Evolutionary conservation across 92 coral and sea anemone genomes (phyloP).

Genomic region (Palythoa grandiflora): DNA sequence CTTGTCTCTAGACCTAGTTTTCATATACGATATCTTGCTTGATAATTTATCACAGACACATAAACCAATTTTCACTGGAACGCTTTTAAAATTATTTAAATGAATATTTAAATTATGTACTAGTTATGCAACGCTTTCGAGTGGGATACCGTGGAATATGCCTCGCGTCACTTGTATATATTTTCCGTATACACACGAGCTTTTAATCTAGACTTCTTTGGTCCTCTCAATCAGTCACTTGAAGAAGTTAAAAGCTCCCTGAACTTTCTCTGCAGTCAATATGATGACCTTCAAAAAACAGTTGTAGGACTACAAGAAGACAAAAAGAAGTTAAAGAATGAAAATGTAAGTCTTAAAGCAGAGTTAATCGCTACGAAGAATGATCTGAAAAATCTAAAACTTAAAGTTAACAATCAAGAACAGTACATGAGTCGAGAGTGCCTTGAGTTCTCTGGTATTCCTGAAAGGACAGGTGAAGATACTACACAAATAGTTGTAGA

Average conservation of each 20-base stretch:
- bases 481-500: background rate
- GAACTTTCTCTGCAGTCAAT: background rate
- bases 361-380: background rate
- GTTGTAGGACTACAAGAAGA: background rate
- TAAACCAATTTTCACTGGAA: too few species aligned
- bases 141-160: too few species aligned
- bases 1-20: too few species aligned
- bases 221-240: background rate
- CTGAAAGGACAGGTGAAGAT: conserved; percentile 6
- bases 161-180: too few species aligned
- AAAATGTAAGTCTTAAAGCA: background rate
- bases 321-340: conserved; percentile 13
- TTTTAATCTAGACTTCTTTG: background rate
- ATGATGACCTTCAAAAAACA: background rate
- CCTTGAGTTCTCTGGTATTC: background rate
- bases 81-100: too few species aligned
- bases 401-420: background rate
- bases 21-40: too few species aligned
- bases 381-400: background rate
- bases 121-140: too few species aligned
- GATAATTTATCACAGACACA: too few species aligned
- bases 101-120: too few species aligned
- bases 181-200: too few species aligned
- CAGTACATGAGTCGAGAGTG: background rate
- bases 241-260: background rate